Evolutionary conservation across 1,140 invertebrate genomes (phyloP), one percentile per base, ranked within the genome.

Genomic region (Brachionus paranguensis): DNA sequence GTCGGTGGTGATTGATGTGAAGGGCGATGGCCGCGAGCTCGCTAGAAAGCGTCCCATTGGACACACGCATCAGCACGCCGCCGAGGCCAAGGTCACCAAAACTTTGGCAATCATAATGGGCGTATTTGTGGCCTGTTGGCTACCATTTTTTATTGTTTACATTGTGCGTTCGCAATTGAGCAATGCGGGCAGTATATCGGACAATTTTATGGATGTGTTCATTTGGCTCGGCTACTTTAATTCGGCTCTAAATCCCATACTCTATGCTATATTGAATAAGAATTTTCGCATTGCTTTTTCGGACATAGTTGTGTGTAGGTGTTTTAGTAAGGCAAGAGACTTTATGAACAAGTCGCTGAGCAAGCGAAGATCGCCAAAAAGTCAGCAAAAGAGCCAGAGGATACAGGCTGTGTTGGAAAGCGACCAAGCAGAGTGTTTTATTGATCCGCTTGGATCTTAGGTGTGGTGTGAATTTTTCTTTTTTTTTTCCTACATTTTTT

Each of bases 161-260:
- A 72, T 76, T 0, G 74, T 84, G 12, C 65, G 83, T 12, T 72
- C 83, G 6, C 47, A 68, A 33, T 11, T 65, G 11, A 37, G 27
- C 8, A 47, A 81, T 64, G 53, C 78, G 53, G 17, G n/a, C 7
- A 68, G 47, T n/a, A 55, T 84, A 1, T 43, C 45, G 5, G 27
- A 53, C 45, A 43, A 64, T 24, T 24, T 50, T 14, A 76, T 84
- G 45, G 70, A 84, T 24, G 20, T 76, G 10, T 84, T 84, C 45
- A 50, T 84, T 17, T 84, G 83, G 83, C 37, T 84, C 1, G 83
- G 83, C 3, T 84, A 84, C 47, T 84, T 65, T 5, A 84, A 84
- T 78, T 84, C 83, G 27, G 37, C 83, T 4, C 43, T 84, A 0
- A 84, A 84, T 84, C 83, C 83, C 12, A 53, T 84, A 24, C 43